Evolutionary conservation across 2,888 invertebrate species (phyloP), one percentile per base, ranked within the genome.

Genomic region (Nymphalis polychloros): DNA sequence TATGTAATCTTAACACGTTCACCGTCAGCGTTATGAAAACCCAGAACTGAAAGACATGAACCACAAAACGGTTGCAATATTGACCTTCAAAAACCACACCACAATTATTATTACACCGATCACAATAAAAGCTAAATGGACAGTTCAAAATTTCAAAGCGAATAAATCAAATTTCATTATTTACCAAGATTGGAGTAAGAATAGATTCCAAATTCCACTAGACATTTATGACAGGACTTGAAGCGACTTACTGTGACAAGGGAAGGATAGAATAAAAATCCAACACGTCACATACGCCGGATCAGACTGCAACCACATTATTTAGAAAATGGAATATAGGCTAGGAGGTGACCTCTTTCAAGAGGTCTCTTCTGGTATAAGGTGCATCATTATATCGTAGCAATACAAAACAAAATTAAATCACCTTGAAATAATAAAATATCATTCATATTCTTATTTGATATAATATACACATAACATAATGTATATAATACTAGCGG

Each of bases 211-310:
- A 67, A 63, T 69, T 67, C 48, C 55, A 47, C 57, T 48, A 53
- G 62, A 59, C 64, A 53, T 61, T 67, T 59, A 59, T 63, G 61
- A 69, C 69, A 71, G 50, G 63, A 63, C 64, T 70, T 62, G 62
- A 61, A 62, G 64, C 50, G 67, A 70, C 63, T 68, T 64, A 60
- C 68, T 63, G 64, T 68, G 68, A 71, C 70, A 65, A 48, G 68
- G 63, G 63, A 65, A 49, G 62, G 70, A 63, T 71, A 59, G 63
- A 59, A 64, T 70, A 68, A 68, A 67, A 70, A 65, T 65, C 64
- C 68, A 41, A 53, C 64, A 64, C 65, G 63, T 68, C 68, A 65
- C 68, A 71, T 49, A 71, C 65, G 70, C 62, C 52, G 61, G 68
- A 59, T 71, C 64, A 70, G 57, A 61, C 64, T 68, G 68, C 68